Base-by-base conservation (phyloP, 2,113 vertebrate species). In the Tachycineta bicolor region DNA sequence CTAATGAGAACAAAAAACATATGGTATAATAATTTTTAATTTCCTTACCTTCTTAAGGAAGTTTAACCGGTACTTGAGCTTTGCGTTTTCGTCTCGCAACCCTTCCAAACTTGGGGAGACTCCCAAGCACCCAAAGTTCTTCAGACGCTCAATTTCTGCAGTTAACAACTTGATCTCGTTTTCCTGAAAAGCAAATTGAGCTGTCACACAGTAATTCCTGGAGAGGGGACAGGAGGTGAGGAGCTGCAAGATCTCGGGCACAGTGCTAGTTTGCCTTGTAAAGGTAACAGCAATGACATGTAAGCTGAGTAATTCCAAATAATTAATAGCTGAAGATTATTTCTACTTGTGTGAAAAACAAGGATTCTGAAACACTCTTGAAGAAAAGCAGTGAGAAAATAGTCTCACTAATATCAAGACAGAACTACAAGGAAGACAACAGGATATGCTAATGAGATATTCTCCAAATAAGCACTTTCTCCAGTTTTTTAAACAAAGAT, bases 41-140 rank as follows among this genome's bases (percentile, higher is more conserved):
- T 53, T 21, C 49, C 98, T 98, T 90, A 99, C 99, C 96, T 97
- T 98, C 56, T 82, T 98, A 11, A 99, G 98, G 93, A 99, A 98
- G 93, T 99, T 99, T 70, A 99, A 85, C 3, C 99, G 98, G 79
- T 99, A 99, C 34, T 99, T 99, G 21, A 99, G 98, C 60, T 97
- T 98, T 55, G 98, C 31, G 96, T 99, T 99, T 83, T 99, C 99
- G 89, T 99, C 99, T 62, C 94, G 91, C 89, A 99, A 93, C 25
- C 98, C 97, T 5, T 98, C 98, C 95, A 99, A 94, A 43, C 93
- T 97, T 0, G 98, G 78, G 14, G 98, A 98, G 2, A 96, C 76
- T 77, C 97, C 96, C 62, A 96, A 92, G 78, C 86, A 96, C 26
- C 97, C 96, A 2, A 97, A 97, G 75, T 98, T 99, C 96, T 98